These are phyloP conservation scores for Thymelicus lineola DNA, from an alignment of 2,888 invertebrate genomes.

Conservation along the genomic window DNA sequence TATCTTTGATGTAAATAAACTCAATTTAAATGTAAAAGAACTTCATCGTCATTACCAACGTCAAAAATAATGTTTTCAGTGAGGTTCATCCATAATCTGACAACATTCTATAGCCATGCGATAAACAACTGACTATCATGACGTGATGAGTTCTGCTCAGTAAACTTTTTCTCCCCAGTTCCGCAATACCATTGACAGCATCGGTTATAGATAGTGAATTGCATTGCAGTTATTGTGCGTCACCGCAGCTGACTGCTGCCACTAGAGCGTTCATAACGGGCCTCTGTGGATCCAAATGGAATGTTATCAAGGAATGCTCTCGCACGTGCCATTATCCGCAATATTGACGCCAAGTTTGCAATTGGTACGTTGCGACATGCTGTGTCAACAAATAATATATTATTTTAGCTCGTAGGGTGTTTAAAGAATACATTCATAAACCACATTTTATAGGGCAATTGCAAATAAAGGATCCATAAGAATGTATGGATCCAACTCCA, in stretches of 20 bases:
- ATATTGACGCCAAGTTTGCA: not conserved
- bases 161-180: not conserved
- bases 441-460: no score
- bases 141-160: not conserved
- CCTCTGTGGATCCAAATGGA: conserved; percentile 17
- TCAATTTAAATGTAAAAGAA: no score
- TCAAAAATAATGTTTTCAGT: no score
- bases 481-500: no score
- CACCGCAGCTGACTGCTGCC: conserved; percentile 24
- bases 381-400: no score
- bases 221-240: conserved; percentile 17
- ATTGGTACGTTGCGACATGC: not conserved
- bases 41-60: no score
- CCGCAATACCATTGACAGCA: not conserved
- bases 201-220: conserved; percentile 4
- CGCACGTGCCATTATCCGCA: conserved; percentile 25
- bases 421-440: no score
- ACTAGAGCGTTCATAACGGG: conserved; percentile 30
- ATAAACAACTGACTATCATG: not conserved
- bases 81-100: no score
- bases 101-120: no score
- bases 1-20: no score
- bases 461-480: no score
- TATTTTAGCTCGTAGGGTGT: no score
- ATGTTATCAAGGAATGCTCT: conserved; percentile 26